A percentile compares a stretch with the other conserved stretches of the same genome.
phyloP scores from a whole-genome alignment of 2,888 invertebrate species.

The Protodeltote pygarga region DNA sequence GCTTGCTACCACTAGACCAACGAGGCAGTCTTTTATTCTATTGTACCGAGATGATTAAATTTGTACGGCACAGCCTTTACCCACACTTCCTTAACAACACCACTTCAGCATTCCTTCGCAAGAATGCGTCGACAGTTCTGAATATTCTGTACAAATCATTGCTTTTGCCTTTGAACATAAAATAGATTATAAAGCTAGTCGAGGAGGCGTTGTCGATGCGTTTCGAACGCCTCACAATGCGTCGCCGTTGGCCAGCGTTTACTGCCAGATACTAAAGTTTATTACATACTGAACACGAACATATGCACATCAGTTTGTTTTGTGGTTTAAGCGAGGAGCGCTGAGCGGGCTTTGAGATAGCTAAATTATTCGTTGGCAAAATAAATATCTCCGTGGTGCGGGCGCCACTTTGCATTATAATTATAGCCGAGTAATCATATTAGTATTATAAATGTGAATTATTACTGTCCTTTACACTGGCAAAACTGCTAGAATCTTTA shows the following conservation, averaged over 20 bases:
- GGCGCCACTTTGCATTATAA: no score
- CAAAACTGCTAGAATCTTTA: no score
- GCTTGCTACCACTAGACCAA: no score
- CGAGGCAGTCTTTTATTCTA: no score
- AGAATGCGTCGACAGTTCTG: conserved; percentile 35
- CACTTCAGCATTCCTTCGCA: conserved; percentile 12
- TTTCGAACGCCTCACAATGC: conserved; percentile 57
- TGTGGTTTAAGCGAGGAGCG: neutral
- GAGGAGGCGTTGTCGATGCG: conserved; percentile 52
- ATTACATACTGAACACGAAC: conserved; percentile 61
- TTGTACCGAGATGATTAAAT: no score
- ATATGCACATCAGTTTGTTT: conserved; percentile 50
- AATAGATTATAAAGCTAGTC: conserved; percentile 60
- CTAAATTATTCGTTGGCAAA: no score
- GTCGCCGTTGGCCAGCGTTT: conserved; percentile 63
- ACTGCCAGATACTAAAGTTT: conserved; percentile 70
- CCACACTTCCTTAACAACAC: conserved; percentile 7
- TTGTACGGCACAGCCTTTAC: no score
- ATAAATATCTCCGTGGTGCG: no score
- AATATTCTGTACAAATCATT: conserved; percentile 40
- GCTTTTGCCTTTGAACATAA: conserved; percentile 51
- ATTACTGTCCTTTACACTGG: no score
- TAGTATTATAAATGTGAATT: no score
- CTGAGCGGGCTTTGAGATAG: no score
- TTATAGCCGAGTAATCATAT: no score